Conservation (phyloP, 2,113 vertebrate genomes). For the Perccottus glenii region DNA sequence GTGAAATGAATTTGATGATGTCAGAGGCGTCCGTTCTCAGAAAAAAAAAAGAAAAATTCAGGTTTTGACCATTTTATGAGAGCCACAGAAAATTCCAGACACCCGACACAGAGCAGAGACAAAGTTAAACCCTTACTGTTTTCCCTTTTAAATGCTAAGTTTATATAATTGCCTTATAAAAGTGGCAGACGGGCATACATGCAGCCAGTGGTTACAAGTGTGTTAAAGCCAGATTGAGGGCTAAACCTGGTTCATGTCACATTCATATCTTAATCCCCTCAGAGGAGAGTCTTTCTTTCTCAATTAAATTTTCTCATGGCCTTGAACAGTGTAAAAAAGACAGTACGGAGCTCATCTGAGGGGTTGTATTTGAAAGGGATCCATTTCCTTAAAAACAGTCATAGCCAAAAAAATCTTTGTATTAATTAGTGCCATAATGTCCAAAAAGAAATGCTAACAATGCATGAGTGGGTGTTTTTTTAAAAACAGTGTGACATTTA, state of each 20-base stretch:
- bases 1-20: slow-evolving; percentile 1
- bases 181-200: slow-evolving; percentile 35
- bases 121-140: slow-evolving; percentile 24
- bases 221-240: slow-evolving; percentile 29
- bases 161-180: slow-evolving; percentile 64
- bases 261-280: slow-evolving; percentile 14
- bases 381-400: slow-evolving; percentile 33
- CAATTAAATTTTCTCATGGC: slow-evolving; percentile 36
- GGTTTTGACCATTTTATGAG: slow-evolving; percentile 30
- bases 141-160: slow-evolving; percentile 50
- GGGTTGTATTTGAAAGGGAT: background rate
- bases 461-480: slow-evolving; percentile 29
- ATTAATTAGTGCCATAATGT: slow-evolving; percentile 4
- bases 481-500: slow-evolving; percentile 31
- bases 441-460: slow-evolving; percentile 2
- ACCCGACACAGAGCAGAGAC: slow-evolving; percentile 21
- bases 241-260: slow-evolving; percentile 43
- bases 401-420: background rate
- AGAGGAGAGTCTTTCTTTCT: slow-evolving; percentile 14
- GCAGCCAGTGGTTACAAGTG: slow-evolving; percentile 42
- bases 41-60: slow-evolving; percentile 5
- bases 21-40: slow-evolving; percentile 12
- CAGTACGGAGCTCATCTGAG: background rate
- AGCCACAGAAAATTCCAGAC: slow-evolving; percentile 42
- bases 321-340: slow-evolving; percentile 28